Base-by-base conservation (phyloP, 2,888 invertebrate species). In the Cosmopolites sordidus region DNA sequence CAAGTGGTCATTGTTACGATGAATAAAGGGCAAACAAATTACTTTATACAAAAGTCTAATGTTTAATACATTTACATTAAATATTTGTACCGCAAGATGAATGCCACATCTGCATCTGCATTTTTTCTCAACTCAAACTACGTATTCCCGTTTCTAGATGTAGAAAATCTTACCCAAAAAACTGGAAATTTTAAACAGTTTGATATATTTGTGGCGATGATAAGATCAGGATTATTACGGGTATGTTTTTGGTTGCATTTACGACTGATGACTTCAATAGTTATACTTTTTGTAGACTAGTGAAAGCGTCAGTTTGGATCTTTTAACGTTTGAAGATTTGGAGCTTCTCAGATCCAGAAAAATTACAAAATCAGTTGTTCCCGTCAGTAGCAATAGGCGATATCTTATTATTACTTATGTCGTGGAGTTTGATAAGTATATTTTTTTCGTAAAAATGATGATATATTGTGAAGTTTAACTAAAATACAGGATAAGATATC, bases 111-210 rank as follows among this genome's bases (percentile, higher is more conserved):
- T n/a, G n/a, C n/a, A n/a, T n/a, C n/a, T n/a, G n/a, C n/a, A n/a
- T n/a, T n/a, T n/a, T n/a, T n/a, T n/a, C n/a, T 22, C 8, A 22
- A 22, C 8, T 22, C 8, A 8, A 22, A 5, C 8, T 22, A 8
- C 4, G 3, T 22, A 22, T 8, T 3, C 8, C 3, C 22, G 8
- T 29, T 63, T 66, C 37, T 63, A 78, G 79, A 78, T 69, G 75
- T 79, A 38, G 79, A 79, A 71, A 78, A 75, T 62, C 66, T 79
- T 49, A 79, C 79, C 1, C 76, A 76, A 18, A 77, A 78, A 66
- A 79, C 79, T 4, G 80, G 79, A 42, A 79, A 78, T 67, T 80
- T 74, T 63, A 79, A 79, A 62, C 77, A 77, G 56, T 80, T 79
- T 60, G 73, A 76, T 57, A 74, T 78, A 22, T 80, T 80, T 63